Percentiles rank a stretch among this genome's conserved stretches.
Evolutionary conservation across 2,113 vertebrate genomes (phyloP).

Genomic region (Microtus montanus): DNA sequence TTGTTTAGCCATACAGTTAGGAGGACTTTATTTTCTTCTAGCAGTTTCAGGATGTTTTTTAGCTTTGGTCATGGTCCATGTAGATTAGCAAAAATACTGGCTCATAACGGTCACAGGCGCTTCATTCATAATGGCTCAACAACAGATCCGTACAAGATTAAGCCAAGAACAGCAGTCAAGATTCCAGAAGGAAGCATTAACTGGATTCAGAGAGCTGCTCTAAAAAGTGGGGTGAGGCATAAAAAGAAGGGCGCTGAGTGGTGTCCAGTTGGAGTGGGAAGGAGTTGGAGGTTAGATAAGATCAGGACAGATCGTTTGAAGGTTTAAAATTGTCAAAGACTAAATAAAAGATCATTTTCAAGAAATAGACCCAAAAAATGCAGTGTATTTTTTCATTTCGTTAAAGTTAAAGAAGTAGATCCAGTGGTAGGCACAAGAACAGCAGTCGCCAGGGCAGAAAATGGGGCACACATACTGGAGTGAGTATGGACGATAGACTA

Average conservation of each 20-base stretch:
- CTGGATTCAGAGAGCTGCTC: background rate
- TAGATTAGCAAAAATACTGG: slow-evolving; percentile 7
- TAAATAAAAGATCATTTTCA: background rate
- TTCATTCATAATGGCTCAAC: background rate
- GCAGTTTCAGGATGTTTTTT: background rate
- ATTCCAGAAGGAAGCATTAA: background rate
- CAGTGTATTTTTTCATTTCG: background rate
- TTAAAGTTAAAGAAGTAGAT: background rate
- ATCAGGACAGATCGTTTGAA: background rate
- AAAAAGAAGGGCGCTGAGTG: background rate
- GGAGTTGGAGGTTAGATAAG: background rate
- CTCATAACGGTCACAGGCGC: background rate
- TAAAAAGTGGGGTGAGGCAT: no score
- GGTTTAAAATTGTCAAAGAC: background rate
- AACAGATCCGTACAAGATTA: background rate
- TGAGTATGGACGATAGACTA: background rate
- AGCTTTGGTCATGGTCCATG: background rate
- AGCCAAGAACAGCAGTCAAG: background rate
- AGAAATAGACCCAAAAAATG: background rate
- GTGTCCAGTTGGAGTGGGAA: background rate
- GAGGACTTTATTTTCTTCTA: slow-evolving; percentile 20
- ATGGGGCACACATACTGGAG: background rate
- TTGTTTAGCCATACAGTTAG: background rate
- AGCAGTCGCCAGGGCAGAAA: background rate
- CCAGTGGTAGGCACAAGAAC: background rate